Evolutionary conservation across 2,113 vertebrate species (phyloP), one percentile per base, ranked within the genome.

Genomic region (Meleagris gallopavo): DNA sequence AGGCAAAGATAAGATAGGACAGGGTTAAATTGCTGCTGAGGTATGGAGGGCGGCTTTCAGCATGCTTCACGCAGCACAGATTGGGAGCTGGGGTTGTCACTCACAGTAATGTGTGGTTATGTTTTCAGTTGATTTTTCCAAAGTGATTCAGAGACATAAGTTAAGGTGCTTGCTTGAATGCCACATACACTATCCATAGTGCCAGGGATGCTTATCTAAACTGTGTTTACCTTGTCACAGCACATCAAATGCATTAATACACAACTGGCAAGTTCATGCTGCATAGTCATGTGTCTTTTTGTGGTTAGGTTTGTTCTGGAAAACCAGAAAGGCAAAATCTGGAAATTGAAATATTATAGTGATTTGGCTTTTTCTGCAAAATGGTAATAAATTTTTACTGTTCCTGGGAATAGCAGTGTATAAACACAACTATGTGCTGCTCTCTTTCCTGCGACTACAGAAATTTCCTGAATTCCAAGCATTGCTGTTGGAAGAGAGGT

Each of bases 191-290:
- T 27, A 7, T 21, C 30, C 0, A 1, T 34, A 30, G 11, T 43
- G 60, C 9, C 1, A 1, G 29, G 19, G 9, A 14, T 58, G 17
- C 57, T 29, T 57, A 22, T 21, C 61, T 62, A 7, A 50, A 14
- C 10, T 22, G 46, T 48, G 17, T 65, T 82, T 43, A 65, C 50
- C 20, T 45, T 48, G 25, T 77, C n/a, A 46, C 48, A 64, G 58
- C 1, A 0, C n/a, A 52, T 58, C 50, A 24, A 54, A 16, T 29
- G 8, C 0, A 1, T 73, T 86, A 46, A 0, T 30, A 71, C 54
- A 25, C 25, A 75, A 15, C 34, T 20, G 32, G 22, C 40, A 21
- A 46, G n/a, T 64, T 62, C n/a, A 16, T 16, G 2, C 11, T 27
- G 19, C 9, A 11, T 40, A 83, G 43, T n/a, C 3, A 2, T 13